Conservation (phyloP, 2,888 invertebrate species). For the Morpho deidamia region DNA sequence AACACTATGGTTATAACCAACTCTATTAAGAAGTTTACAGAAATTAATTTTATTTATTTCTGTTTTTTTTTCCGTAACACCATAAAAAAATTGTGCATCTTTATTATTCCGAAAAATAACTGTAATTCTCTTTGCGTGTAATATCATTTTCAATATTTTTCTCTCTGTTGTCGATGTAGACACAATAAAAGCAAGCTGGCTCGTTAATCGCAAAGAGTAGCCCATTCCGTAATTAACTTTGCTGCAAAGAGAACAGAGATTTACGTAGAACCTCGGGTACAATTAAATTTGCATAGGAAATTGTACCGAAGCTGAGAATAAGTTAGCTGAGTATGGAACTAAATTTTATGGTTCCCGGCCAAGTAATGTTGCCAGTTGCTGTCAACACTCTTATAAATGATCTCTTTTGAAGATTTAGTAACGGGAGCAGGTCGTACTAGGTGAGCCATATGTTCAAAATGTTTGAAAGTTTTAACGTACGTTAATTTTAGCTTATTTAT, state of each 20-base stretch:
- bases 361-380: constrained; percentile 29
- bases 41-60: too few relatives aligned
- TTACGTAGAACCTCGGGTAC: constrained; percentile 72
- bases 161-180: constrained; percentile 64
- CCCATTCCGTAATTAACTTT: constrained; percentile 71
- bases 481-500: too few relatives aligned
- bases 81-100: too few relatives aligned
- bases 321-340: constrained; percentile 58
- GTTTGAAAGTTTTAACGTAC: background rate
- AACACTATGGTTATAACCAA: too few relatives aligned
- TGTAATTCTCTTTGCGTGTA: constrained; percentile 30
- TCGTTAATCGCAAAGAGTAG: constrained; percentile 67
- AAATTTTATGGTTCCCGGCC: constrained; percentile 56
- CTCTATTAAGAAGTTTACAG: too few relatives aligned
- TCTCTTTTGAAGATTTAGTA: constrained; percentile 12
- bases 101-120: too few relatives aligned
- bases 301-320: constrained; percentile 73
- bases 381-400: constrained; percentile 29
- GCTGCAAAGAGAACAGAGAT: constrained; percentile 61
- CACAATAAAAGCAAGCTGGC: constrained; percentile 64
- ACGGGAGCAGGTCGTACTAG: background rate
- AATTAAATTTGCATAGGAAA: constrained; percentile 79
- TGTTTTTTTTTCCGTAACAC: too few relatives aligned
- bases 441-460: constrained; percentile 5
- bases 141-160: constrained; percentile 48